A percentile compares a stretch with the other conserved stretches of the same genome.
Conservation (phyloP, 2,888 invertebrate genomes). For the Lithophane leautieri region DNA sequence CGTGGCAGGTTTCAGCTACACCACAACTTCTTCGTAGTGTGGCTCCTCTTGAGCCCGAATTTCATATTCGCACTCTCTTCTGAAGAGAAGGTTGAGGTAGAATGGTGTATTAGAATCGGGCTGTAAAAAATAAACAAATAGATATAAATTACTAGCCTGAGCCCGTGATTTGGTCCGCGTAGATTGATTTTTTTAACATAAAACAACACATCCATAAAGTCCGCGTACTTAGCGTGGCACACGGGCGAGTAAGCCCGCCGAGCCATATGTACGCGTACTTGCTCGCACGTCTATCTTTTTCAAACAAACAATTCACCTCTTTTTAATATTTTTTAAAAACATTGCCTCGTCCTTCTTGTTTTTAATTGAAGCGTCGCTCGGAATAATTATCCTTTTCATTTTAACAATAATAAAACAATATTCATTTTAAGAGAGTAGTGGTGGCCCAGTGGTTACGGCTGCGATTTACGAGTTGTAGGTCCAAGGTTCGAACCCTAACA, state of each 20-base stretch:
- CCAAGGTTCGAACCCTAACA: no score
- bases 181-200: not conserved
- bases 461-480: no score
- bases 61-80: constrained; percentile 19
- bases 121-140: constrained; percentile 11
- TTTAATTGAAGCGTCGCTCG: no score
- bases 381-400: no score
- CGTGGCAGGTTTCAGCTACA: not conserved
- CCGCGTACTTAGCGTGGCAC: no score
- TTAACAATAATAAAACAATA: no score
- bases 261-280: no score
- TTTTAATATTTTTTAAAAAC: not conserved
- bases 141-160: not conserved
- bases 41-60: constrained; percentile 19
- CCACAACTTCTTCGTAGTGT: constrained; percentile 8
- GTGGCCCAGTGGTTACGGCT: no score
- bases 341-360: no score
- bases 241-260: no score
- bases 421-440: no score
- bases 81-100: constrained; percentile 19
- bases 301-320: not conserved
- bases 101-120: not conserved
- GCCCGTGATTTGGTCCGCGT: not conserved
- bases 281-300: no score
- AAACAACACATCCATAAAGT: not conserved